Conservation (phyloP, 2,797 vertebrate species). For the Coendou prehensilis region DNA sequence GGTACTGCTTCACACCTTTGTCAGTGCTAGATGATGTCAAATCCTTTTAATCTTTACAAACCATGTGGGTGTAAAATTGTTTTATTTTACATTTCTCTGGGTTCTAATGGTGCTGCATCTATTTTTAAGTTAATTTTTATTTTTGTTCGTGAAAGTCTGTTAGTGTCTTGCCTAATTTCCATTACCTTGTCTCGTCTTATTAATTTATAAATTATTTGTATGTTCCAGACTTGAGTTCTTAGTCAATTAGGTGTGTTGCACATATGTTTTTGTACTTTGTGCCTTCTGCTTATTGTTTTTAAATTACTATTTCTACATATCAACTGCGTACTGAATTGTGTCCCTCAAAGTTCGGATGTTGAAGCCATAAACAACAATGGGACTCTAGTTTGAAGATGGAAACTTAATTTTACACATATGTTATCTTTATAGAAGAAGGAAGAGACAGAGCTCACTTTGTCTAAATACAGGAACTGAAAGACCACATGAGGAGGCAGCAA, state of each 20-base stretch:
- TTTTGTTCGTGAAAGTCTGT: not conserved
- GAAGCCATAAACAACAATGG: not conserved
- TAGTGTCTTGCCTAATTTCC: not conserved
- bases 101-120: not conserved
- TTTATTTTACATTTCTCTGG: conserved; percentile 1
- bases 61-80: not conserved
- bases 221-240: conserved; percentile 11
- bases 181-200: not conserved
- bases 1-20: not conserved
- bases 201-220: not conserved
- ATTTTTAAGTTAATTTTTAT: not conserved
- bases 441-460: not conserved
- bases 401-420: not conserved
- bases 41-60: not conserved
- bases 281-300: not conserved
- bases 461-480: not conserved
- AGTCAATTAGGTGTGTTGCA: not conserved
- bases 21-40: not conserved
- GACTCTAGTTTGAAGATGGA: not conserved
- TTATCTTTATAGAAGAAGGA: not conserved
- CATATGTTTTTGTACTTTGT: not conserved
- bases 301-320: not conserved
- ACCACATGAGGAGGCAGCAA: not conserved
- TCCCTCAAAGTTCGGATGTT: not conserved
- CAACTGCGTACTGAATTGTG: not conserved